phyloP scores from a whole-genome alignment of 2,113 vertebrate genomes.

The Hepsetus odoe region DNA sequence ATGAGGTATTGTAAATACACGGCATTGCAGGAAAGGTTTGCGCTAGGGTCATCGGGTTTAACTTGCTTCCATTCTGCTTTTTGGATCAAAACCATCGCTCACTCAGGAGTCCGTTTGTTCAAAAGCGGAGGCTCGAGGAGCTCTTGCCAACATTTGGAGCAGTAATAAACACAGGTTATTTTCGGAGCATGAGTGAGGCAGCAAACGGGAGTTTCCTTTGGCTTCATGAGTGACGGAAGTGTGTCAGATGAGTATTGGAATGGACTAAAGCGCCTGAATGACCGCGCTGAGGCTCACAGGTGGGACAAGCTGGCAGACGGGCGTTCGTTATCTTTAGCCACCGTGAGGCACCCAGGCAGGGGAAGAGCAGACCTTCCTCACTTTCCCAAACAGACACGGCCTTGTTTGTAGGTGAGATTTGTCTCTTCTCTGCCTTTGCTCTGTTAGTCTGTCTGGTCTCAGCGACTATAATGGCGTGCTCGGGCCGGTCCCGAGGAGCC shows the following conservation, averaged over 20 bases:
- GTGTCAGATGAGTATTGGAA: slow-evolving; percentile 37
- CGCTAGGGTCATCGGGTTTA: slow-evolving; percentile 34
- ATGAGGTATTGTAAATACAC: slow-evolving; percentile 49
- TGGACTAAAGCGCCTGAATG: background rate
- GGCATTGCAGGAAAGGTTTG: slow-evolving; percentile 24
- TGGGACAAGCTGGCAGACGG: slow-evolving; percentile 33
- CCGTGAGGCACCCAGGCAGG: slow-evolving; percentile 6
- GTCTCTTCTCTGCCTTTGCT: background rate
- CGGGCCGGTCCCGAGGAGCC: background rate
- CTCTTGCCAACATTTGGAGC: slow-evolving; percentile 20
- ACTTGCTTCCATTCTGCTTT: background rate
- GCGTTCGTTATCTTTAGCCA: slow-evolving; percentile 39
- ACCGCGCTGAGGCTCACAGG: background rate
- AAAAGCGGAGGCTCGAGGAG: background rate
- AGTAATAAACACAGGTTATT: slow-evolving; percentile 47
- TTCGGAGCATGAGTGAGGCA: slow-evolving; percentile 18
- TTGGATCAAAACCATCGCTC: background rate
- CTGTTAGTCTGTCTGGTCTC: background rate
- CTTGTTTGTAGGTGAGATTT: slow-evolving; percentile 38
- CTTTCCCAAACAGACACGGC: slow-evolving; percentile 16
- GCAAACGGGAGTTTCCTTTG: slow-evolving; percentile 32
- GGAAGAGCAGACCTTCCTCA: slow-evolving; percentile 4
- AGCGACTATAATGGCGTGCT: background rate
- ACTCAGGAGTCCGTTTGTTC: background rate
- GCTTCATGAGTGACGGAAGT: slow-evolving; percentile 30